Base-by-base conservation (phyloP, 2,113 vertebrate genomes). In the Sisor rabdophorus region DNA sequence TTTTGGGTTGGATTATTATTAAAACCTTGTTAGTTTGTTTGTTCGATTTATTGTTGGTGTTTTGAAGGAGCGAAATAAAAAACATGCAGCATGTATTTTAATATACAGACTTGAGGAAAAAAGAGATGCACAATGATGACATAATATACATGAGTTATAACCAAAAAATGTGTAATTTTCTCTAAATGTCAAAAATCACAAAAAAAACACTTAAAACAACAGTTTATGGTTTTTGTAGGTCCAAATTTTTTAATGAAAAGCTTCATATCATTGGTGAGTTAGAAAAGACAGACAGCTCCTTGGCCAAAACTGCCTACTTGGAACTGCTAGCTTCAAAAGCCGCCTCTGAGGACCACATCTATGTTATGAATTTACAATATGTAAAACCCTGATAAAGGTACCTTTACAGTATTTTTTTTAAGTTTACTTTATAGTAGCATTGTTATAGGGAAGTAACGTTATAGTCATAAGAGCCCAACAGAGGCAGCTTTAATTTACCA, bases 231-330 rank as follows among this genome's bases (percentile, higher is more conserved):
- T 11, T 36, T 63, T n/a, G 10, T 63, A 6, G 32, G 17, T 12
- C 32, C 61, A 64, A 11, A 22, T 44, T 40, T 12, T 40, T 40
- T 40, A 9, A 12, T 11, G 36, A n/a, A 63, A 63, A 20, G 3
- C 11, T 36, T 19, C 60, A 10, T 30, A 19, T 63, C 17, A 5
- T 20, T 64, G 13, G 19, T 64, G 20, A 64, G 40, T 64, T 64
- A 32, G 61, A 64, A 36, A 64, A 64, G 32, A 44, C 36, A 64
- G n/a, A 64, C 2, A 20, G 11, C 20, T 64, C 19, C 61, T n/a
- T 44, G 36, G 61, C 61, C 61, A 64, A 40, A 64, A 44, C 61
- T 32, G 32, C 61, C 61, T 64, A 11, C 36, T 44, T 32, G 40
- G 19, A 64, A 44, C 40, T 24, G n/a, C n/a, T 13, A 47, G 63